Percentiles rank a stretch among this genome's conserved stretches.
These are phyloP conservation scores for Poecilia picta DNA, from an alignment of 2,797 vertebrate genomes.

Conservation along the genomic window DNA sequence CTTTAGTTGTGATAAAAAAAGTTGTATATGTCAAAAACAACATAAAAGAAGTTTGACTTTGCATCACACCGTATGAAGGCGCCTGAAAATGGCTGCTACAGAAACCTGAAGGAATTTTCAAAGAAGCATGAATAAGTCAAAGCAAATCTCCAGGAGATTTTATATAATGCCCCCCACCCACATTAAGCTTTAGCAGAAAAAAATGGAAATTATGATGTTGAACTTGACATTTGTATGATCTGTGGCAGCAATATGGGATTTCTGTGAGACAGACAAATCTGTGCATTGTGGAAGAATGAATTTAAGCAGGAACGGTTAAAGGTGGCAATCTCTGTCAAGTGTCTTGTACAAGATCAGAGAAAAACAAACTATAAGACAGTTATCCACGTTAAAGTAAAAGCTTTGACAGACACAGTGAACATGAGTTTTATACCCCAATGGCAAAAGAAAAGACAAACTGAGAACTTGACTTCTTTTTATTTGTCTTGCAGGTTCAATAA, in stretches of 20 bases:
- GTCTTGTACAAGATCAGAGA: not conserved
- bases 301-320: not conserved
- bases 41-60: too few relatives aligned
- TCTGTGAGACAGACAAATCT: not conserved
- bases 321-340: not conserved
- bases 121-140: not conserved
- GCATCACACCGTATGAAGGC: too few relatives aligned
- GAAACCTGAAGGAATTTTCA: not conserved
- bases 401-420: not conserved
- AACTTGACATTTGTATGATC: not conserved
- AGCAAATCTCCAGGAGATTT: not conserved
- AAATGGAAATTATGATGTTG: not conserved
- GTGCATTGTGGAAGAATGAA: not conserved
- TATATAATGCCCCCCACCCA: not conserved
- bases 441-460: not conserved
- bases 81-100: not conserved
- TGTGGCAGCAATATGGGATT: not conserved
- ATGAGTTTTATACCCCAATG: too few relatives aligned
- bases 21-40: too few relatives aligned
- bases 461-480: not conserved
- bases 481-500: not conserved
- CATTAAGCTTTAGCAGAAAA: not conserved
- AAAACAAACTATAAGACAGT: not conserved
- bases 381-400: not conserved
- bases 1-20: too few relatives aligned